A percentile compares a stretch with the other conserved stretches of the same genome.
Conservation (phyloP, 2,113 vertebrate species). For the Leucosticte australis region DNA sequence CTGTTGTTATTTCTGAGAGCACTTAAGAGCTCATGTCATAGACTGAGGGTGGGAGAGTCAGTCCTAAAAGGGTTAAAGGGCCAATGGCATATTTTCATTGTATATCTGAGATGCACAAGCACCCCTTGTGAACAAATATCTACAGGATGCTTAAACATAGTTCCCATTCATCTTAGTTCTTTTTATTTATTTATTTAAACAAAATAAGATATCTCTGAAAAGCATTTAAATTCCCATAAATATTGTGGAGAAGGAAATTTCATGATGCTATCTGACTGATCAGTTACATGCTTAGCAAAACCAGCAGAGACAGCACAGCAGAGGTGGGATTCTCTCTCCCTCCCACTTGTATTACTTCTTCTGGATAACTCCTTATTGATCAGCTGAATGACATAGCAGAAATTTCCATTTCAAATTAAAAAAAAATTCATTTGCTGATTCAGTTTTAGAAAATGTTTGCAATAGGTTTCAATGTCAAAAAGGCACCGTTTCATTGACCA, state of each 20-base stretch:
- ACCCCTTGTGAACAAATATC: background rate
- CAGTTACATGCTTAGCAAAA: background rate
- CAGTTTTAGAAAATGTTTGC: background rate
- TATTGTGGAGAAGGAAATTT: background rate
- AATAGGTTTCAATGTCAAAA: background rate
- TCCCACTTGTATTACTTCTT: background rate
- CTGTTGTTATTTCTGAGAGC: background rate
- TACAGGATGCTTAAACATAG: background rate
- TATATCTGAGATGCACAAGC: background rate
- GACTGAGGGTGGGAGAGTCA: background rate
- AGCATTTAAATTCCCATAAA: background rate
- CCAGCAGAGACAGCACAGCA: background rate
- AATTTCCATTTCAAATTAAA: constrained; percentile 39
- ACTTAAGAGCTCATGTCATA: background rate
- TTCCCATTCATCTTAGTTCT: background rate
- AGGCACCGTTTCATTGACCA: background rate
- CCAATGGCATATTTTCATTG: background rate
- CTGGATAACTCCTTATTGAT: background rate
- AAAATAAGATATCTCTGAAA: constrained; percentile 10
- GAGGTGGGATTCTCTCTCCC: background rate
- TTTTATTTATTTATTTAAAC: background rate
- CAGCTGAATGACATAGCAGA: constrained; percentile 4
- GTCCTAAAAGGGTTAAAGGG: background rate
- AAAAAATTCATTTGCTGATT: background rate
- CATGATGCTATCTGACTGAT: background rate